Conservation (phyloP, 2,888 invertebrate species). For the Pristionchus entomophagus region DNA sequence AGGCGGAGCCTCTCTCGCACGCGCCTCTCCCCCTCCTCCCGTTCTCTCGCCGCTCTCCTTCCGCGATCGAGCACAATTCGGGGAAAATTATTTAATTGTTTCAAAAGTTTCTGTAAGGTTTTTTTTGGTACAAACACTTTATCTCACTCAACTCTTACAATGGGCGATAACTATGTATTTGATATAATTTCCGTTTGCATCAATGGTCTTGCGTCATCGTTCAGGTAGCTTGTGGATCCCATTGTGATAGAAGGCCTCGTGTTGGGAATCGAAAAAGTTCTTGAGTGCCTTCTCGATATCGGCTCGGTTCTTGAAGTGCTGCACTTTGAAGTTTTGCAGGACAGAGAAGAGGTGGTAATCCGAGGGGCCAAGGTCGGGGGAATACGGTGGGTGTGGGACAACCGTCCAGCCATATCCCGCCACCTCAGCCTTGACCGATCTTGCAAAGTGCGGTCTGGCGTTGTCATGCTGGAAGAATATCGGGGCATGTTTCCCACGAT, state of each 20-base stretch:
- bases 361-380: conserved; percentile 4
- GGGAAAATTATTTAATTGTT: no score
- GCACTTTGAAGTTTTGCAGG: background rate
- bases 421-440: background rate
- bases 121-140: no score
- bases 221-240: no score
- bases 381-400: background rate
- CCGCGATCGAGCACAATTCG: no score
- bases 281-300: background rate
- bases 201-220: no score
- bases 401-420: background rate
- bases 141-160: no score
- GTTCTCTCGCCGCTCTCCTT: no score
- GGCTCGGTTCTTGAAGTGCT: background rate
- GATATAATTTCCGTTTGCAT: no score
- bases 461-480: conserved; percentile 14
- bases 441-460: background rate
- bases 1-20: no score
- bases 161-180: no score
- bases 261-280: background rate
- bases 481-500: background rate
- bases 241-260: background rate
- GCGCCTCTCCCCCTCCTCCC: no score
- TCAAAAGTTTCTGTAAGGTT: no score
- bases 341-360: background rate